Percentiles rank a stretch among this genome's conserved stretches.
Evolutionary conservation across 2,888 invertebrate genomes (phyloP).

Genomic region (Drosophila greeni): DNA sequence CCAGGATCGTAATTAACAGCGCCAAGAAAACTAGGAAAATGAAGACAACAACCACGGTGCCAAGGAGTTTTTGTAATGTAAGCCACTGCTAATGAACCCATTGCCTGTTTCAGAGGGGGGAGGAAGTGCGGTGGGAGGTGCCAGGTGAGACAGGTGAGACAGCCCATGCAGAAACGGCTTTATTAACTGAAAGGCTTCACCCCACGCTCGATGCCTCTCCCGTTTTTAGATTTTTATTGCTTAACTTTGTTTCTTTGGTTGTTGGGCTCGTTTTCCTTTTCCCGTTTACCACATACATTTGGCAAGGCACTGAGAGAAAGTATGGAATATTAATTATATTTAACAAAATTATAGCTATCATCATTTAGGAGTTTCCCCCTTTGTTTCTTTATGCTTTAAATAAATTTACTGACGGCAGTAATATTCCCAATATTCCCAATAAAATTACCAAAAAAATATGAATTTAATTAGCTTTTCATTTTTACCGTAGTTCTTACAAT

Average conservation of each 20-base stretch:
- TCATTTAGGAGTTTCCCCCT: no score
- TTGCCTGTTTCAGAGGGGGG: constrained; percentile 5
- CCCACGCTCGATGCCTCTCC: constrained; percentile 3
- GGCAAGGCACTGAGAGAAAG: constrained; percentile 1
- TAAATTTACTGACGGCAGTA: background rate
- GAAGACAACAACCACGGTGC: constrained; percentile 22
- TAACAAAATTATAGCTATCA: no score
- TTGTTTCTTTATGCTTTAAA: no score
- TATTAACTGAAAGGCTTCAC: constrained; percentile 56
- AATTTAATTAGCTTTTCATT: background rate
- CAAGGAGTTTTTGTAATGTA: constrained; percentile 52
- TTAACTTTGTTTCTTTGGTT: constrained; percentile 64
- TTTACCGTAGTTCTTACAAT: background rate
- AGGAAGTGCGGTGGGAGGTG: constrained; percentile 2
- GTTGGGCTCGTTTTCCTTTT: constrained; percentile 25
- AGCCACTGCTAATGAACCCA: constrained; percentile 55
- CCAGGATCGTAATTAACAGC: constrained; percentile 64
- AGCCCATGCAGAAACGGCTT: constrained; percentile 67
- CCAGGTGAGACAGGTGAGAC: constrained; percentile 35
- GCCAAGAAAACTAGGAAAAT: constrained; percentile 36
- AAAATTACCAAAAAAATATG: background rate
- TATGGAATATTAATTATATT: no score
- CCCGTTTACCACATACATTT: constrained; percentile 41
- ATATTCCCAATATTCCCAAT: no score
- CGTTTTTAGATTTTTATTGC: constrained; percentile 71